Conservation (phyloP, 2,113 vertebrate genomes). For the Paracanthobrama guichenoti region DNA sequence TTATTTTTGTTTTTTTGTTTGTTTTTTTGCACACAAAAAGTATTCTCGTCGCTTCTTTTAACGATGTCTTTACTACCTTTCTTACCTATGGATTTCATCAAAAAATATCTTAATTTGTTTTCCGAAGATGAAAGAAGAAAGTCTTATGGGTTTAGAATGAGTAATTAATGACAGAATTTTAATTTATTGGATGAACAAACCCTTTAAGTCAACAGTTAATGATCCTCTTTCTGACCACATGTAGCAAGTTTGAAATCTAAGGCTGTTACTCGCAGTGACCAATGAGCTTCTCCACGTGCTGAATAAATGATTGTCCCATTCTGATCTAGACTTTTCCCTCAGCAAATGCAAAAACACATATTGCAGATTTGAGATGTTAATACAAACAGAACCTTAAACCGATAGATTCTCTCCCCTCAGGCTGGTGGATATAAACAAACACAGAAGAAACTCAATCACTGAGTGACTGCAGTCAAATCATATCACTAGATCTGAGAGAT, state of each 20-base stretch:
- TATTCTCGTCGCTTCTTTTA: too few species aligned
- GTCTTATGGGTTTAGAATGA: too few species aligned
- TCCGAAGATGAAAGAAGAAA: too few species aligned
- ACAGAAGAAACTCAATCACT: background rate
- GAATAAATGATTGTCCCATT: background rate
- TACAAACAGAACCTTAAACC: background rate
- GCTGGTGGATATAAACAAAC: background rate
- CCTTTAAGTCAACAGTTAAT: background rate
- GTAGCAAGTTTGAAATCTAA: background rate
- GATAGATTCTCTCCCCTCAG: background rate
- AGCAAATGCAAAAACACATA: background rate
- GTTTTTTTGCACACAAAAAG: too few species aligned
- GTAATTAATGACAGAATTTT: too few species aligned
- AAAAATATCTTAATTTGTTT: too few species aligned
- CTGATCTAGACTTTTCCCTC: background rate
- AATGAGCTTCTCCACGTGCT: background rate
- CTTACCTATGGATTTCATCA: too few species aligned
- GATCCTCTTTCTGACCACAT: background rate
- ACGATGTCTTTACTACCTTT: too few species aligned
- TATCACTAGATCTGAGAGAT: background rate
- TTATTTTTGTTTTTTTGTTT: too few species aligned
- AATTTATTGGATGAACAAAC: too few species aligned
- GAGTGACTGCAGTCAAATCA: background rate
- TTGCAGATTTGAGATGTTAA: background rate
- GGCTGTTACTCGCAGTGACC: background rate